These are phyloP conservation scores for Phenganax marumi DNA, from an alignment of 92 coral and sea anemone species.

Conservation along the genomic window DNA sequence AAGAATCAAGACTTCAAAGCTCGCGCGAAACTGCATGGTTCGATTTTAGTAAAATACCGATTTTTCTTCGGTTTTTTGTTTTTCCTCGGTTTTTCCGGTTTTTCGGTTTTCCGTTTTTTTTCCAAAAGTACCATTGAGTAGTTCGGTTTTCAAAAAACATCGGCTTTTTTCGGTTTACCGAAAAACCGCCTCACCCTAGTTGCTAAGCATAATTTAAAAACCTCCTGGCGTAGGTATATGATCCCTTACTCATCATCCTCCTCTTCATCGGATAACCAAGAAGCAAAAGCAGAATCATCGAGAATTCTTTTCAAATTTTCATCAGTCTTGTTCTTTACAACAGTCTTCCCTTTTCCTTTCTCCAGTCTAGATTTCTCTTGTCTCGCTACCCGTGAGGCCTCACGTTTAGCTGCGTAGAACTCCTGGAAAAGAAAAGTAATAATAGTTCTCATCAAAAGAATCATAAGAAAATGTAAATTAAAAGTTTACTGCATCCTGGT, in stretches of 20 bases:
- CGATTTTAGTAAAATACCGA: no score
- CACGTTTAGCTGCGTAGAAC: conserved; percentile 81
- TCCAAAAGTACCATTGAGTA: no score
- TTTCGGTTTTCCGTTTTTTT: no score
- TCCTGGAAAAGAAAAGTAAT: conserved; percentile 51
- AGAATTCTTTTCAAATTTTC: conserved; percentile 31
- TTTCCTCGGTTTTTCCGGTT: no score
- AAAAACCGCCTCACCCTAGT: no score
- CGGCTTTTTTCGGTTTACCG: no score
- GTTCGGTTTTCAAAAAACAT: no score
- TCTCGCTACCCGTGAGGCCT: conserved; percentile 82
- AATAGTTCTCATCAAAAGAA: not conserved
- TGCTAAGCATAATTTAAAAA: no score
- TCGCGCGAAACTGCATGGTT: no score
- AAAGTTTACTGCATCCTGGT: not conserved
- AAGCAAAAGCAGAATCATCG: conserved; percentile 75
- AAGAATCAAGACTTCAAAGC: no score
- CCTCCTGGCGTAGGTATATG: no score
- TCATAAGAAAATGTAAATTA: not conserved
- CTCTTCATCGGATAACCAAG: conserved; percentile 82
- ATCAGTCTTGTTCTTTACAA: not conserved
- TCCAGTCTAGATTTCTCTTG: conserved; percentile 55
- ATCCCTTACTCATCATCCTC: conserved; percentile 51
- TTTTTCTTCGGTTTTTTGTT: no score
- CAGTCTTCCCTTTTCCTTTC: not conserved